Evolutionary conservation across 2,113 vertebrate genomes (phyloP).

Genomic region (Oncorhynchus gorbuscha): DNA sequence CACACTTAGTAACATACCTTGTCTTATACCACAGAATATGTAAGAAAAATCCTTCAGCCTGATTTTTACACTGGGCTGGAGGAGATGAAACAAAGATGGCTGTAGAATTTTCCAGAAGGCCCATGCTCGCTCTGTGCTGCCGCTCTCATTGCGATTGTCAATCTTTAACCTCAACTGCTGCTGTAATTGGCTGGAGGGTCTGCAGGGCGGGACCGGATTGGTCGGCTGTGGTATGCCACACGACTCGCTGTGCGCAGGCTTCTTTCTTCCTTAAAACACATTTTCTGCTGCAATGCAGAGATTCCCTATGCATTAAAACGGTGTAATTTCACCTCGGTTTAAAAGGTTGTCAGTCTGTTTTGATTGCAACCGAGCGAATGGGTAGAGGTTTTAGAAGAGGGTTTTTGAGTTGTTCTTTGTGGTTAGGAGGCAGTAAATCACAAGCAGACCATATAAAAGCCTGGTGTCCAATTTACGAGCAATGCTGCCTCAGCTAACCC

Average conservation of each 20-base stretch:
- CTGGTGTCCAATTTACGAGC: conserved; percentile 11
- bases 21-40: conserved; percentile 62
- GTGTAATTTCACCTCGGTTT: conserved; percentile 39
- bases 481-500: conserved; percentile 15
- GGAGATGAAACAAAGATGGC: conserved; percentile 87
- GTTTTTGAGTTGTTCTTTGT: conserved; percentile 12
- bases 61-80: conserved; percentile 76
- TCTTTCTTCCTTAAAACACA: conserved; percentile 75
- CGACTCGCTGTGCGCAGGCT: conserved; percentile 69
- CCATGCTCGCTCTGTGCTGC: conserved; percentile 71
- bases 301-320: conserved; percentile 70
- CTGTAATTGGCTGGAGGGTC: conserved; percentile 80
- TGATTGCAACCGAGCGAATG: conserved; percentile 25
- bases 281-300: conserved; percentile 95
- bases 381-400: conserved; percentile 14
- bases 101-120: conserved; percentile 97
- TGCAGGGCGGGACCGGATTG: conserved; percentile 77
- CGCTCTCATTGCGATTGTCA: conserved; percentile 82
- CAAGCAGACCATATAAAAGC: no score
- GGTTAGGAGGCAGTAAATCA: conserved; percentile 28
- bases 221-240: conserved; percentile 75
- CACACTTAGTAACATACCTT: conserved; percentile 65
- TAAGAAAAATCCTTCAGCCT: conserved; percentile 72
- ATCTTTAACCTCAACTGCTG: conserved; percentile 87
- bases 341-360: conserved; percentile 10